Conservation (phyloP, 2,888 invertebrate genomes). For the Isotomurus palustris region DNA sequence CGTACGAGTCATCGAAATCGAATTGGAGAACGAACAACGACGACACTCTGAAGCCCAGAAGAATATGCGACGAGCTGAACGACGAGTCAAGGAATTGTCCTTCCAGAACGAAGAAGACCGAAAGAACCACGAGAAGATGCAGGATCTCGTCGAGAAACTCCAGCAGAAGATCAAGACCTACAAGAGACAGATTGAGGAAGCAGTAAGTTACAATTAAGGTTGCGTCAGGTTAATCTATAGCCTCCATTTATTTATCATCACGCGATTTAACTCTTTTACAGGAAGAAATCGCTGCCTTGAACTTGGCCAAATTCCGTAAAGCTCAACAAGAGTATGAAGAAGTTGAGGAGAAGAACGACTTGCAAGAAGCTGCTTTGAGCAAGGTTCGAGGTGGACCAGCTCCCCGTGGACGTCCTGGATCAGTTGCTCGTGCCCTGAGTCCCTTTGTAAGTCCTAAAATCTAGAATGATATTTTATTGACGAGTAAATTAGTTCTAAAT, state of each 20-base stretch:
- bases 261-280: neutral
- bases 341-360: constrained; percentile 73
- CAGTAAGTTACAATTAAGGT: constrained; percentile 50
- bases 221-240: neutral
- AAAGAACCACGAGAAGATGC: constrained; percentile 59
- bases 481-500: no score
- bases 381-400: constrained; percentile 22
- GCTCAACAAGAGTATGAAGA: constrained; percentile 94
- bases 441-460: constrained; percentile 15
- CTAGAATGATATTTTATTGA: neutral
- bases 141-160: constrained; percentile 59
- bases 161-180: constrained; percentile 54
- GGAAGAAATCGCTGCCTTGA: constrained; percentile 92
- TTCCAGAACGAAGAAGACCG: constrained; percentile 91
- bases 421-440: constrained; percentile 30
- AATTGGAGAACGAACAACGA: constrained; percentile 75
- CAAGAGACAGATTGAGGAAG: constrained; percentile 56
- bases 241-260: neutral
- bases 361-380: constrained; percentile 21
- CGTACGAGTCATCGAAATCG: constrained; percentile 52
- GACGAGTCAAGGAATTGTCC: constrained; percentile 95
- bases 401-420: constrained; percentile 14
- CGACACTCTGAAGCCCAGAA: constrained; percentile 98
- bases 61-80: constrained; percentile 95
- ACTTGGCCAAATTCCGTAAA: constrained; percentile 97